Percentiles rank a stretch among this genome's conserved stretches.
Evolutionary conservation across 2,797 vertebrate genomes (phyloP).

Genomic region (Uromys caudimaculatus): DNA sequence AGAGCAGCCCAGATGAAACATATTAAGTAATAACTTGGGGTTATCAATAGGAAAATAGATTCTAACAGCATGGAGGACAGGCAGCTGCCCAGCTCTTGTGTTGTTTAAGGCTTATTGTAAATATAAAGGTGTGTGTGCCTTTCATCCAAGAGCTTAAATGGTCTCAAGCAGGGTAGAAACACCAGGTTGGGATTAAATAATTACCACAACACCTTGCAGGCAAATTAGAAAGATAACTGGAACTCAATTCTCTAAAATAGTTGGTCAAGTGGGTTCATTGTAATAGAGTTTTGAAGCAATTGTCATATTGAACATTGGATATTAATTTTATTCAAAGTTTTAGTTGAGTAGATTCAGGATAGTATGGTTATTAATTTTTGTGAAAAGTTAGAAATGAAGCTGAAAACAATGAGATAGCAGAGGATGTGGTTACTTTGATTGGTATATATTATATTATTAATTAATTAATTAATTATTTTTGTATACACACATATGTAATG

Average conservation of each 20-base stretch:
- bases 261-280: background rate
- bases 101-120: background rate
- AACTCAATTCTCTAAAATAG: slow-evolving; percentile 12
- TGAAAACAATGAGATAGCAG: background rate
- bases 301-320: background rate
- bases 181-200: background rate
- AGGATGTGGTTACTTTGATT: background rate
- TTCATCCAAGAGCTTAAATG: background rate
- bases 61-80: background rate
- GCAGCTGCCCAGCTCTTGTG: background rate
- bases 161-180: background rate
- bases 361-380: background rate
- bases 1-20: background rate
- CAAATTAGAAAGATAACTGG: slow-evolving; percentile 34
- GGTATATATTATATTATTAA: background rate
- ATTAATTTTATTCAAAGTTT: background rate
- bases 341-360: slow-evolving; percentile 1
- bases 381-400: background rate
- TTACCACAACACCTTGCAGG: background rate
- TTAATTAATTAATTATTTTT: background rate
- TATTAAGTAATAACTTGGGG: background rate
- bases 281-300: slow-evolving; percentile 31
- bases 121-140: background rate
- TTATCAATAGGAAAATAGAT: background rate
- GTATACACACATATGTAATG: too few relatives aligned